A percentile compares a stretch with the other conserved stretches of the same genome.
Evolutionary conservation across 35 echinoderm and acorn worm species (phyloP).

Genomic region (Diadema setosum): DNA sequence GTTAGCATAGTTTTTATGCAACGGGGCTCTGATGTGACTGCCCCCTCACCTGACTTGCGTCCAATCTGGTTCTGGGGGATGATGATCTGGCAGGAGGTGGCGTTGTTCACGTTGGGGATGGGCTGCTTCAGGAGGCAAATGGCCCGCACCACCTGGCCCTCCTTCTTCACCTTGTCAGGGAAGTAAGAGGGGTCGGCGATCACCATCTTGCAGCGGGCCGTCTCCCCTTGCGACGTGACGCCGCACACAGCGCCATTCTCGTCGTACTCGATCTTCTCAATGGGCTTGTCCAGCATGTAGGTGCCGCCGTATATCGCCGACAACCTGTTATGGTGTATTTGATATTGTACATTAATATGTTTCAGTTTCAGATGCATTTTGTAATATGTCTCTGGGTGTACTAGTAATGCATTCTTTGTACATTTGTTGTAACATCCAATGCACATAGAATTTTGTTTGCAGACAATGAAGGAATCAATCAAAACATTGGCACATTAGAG

Average conservation of each 20-base stretch:
- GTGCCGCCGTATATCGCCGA: slow-evolving; percentile 99
- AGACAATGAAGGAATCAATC: too few species aligned
- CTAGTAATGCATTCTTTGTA: too few species aligned
- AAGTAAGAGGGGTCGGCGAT: slow-evolving; percentile 92
- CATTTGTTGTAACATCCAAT: too few species aligned
- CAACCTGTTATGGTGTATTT: slow-evolving; percentile 59
- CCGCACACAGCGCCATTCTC: slow-evolving; percentile 61
- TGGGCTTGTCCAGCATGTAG: slow-evolving; percentile 98
- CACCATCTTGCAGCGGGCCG: slow-evolving; percentile 65
- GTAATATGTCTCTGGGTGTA: too few species aligned
- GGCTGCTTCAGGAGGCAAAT: slow-evolving; percentile 89
- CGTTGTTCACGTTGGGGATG: slow-evolving; percentile 23
- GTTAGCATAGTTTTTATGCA: too few species aligned
- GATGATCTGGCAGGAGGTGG: slow-evolving; percentile 75
- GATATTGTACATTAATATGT: too few species aligned
- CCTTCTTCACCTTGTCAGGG: slow-evolving; percentile 73
- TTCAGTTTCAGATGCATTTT: too few species aligned
- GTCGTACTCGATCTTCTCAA: slow-evolving; percentile 58
- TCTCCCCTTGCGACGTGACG: slow-evolving; percentile 78
- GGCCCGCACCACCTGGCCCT: slow-evolving; percentile 73
- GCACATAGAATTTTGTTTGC: too few species aligned
- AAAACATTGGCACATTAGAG: too few species aligned
- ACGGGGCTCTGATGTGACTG: too few species aligned
- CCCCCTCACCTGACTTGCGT: slow-evolving; percentile 86
- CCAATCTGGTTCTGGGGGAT: slow-evolving; percentile 86